Conservation (phyloP, 2,888 invertebrate genomes). For the Cotesia congregata region DNA sequence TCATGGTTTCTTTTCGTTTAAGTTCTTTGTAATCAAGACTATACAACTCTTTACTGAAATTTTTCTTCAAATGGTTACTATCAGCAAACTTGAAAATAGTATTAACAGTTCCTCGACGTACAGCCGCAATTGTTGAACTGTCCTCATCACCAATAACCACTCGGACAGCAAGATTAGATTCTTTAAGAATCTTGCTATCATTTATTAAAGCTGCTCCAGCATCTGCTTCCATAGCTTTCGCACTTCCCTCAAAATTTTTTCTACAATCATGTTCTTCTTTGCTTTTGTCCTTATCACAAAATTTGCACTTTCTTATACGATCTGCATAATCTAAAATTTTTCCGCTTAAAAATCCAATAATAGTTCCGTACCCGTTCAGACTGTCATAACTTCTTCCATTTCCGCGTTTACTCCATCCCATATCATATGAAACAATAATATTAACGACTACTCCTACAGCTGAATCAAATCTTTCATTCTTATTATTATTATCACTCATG, state of each 20-base stretch:
- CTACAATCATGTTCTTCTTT: constrained; percentile 49
- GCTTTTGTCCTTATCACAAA: constrained; percentile 44
- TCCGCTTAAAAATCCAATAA: constrained; percentile 45
- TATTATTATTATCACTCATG: constrained; percentile 4
- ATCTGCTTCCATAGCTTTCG: constrained; percentile 54
- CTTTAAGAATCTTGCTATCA: constrained; percentile 45
- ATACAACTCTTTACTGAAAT: constrained; percentile 46
- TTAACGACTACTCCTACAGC: constrained; percentile 14
- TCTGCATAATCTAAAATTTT: constrained; percentile 50
- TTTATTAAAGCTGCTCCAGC: constrained; percentile 47
- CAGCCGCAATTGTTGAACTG: constrained; percentile 47
- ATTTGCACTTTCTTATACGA: constrained; percentile 44
- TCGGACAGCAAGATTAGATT: constrained; percentile 41
- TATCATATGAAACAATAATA: constrained; percentile 28
- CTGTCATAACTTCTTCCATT: constrained; percentile 41
- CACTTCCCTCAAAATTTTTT: constrained; percentile 50
- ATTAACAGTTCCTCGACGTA: constrained; percentile 37
- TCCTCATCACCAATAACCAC: constrained; percentile 53
- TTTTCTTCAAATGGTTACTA: constrained; percentile 47
- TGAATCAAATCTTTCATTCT: background rate
- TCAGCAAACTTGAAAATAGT: constrained; percentile 42
- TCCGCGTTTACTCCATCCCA: constrained; percentile 27
- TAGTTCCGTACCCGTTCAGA: constrained; percentile 43
- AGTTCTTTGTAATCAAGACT: constrained; percentile 38
- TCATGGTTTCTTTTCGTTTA: constrained; percentile 36